Base-by-base conservation (phyloP, 2,888 invertebrate species). In the Xestia rhomboidea region DNA sequence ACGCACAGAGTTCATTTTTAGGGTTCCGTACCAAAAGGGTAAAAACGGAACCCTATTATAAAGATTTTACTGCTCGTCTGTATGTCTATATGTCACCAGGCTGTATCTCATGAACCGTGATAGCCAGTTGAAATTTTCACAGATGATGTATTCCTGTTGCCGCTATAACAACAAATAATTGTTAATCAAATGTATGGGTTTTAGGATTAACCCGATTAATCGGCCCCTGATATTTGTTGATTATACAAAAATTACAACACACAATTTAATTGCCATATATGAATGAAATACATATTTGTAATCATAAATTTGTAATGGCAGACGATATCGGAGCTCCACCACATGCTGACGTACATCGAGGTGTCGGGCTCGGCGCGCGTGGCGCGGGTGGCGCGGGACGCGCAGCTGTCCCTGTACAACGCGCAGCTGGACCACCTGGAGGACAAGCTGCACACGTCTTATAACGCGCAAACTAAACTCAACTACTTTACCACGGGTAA, bases 321-420 rank as follows among this genome's bases (percentile, higher is more conserved):
- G 97, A 94, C 94, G 49, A 92, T 97, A 66, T 92, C 95, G 44
- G 97, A 98, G 87, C 92, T 97, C 54, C 97, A 97, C 91, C 93
- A 97, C 87, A 95, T 97, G 91, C 92, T 98, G 84, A 96, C 97
- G 76, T 97, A 97, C 92, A 92, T 97, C 79, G 94, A 94, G 88
- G 15, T 77, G 80, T 24, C 84, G 6, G 81, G 82, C 27, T 95
- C 95, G 82, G 88, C 86, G 38, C 90, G 90, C 66, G 95, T 94
- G 84, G 89, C 91, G 84, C 81, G 90, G 0, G 76, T 66, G 24
- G 82, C 84, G 24, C 13, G 88, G 2, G 84, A 24, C 90, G 66
- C 90, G 92, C 76, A 94, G 46, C 11, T 60, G 8, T 21, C 85
- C 75, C 93, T 98, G 27, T 96, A 97, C 89, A 92, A 95, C 80